A percentile compares a stretch with the other conserved stretches of the same genome.
phyloP scores from a whole-genome alignment of 2,888 invertebrate species.

The Theretra japonica region DNA sequence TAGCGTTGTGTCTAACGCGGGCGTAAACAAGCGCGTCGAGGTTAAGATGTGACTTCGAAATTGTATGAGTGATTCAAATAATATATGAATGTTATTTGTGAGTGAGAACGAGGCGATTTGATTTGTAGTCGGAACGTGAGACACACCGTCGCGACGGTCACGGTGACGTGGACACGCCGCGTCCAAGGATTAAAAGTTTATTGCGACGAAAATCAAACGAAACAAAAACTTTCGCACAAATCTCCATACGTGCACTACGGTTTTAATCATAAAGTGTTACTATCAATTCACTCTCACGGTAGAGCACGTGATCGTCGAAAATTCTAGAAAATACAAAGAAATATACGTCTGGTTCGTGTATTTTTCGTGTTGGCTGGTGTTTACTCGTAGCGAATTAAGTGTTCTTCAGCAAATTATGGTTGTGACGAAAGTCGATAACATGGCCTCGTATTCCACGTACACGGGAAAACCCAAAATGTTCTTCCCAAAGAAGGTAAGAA shows the following conservation, averaged over 20 bases:
- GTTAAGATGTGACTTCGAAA: slow-evolving; percentile 76
- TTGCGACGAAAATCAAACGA: slow-evolving; percentile 72
- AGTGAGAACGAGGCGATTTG: slow-evolving; percentile 56
- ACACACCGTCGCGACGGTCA: slow-evolving; percentile 56
- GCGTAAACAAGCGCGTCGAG: slow-evolving; percentile 61
- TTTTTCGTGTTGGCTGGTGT: slow-evolving; percentile 65
- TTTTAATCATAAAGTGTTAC: slow-evolving; percentile 63
- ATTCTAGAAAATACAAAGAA: slow-evolving; percentile 70
- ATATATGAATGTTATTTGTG: slow-evolving; percentile 59
- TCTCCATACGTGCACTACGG: slow-evolving; percentile 60
- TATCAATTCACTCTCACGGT: slow-evolving; percentile 58
- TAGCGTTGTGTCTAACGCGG: slow-evolving; percentile 58
- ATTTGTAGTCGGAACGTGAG: slow-evolving; percentile 49
- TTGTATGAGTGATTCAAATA: slow-evolving; percentile 69
- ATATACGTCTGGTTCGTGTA: slow-evolving; percentile 55
- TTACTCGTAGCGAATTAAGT: slow-evolving; percentile 66
- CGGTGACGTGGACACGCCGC: slow-evolving; percentile 78
- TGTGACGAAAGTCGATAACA: slow-evolving; percentile 80
- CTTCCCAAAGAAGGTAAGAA: slow-evolving; percentile 81
- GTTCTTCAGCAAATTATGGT: slow-evolving; percentile 79
- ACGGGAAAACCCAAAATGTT: slow-evolving; percentile 83
- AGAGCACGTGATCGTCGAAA: slow-evolving; percentile 74
- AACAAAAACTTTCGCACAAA: slow-evolving; percentile 72
- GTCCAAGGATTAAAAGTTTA: slow-evolving; percentile 75
- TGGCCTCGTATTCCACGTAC: slow-evolving; percentile 81